phyloP scores from a whole-genome alignment of 1,140 invertebrate genomes.

The Zaprionus tsacasi region DNA sequence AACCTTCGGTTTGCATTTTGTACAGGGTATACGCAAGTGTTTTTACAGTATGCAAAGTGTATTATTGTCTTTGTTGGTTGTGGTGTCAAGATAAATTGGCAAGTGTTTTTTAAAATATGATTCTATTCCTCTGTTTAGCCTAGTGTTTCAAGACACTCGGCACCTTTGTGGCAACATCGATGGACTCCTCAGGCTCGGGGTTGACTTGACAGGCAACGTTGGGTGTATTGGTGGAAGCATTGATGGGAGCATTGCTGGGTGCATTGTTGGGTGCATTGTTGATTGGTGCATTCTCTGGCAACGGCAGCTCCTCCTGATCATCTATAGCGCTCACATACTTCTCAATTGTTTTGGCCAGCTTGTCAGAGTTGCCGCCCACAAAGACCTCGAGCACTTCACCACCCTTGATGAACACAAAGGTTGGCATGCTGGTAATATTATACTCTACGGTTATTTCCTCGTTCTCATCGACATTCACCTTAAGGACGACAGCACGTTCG shows the following conservation, averaged over 20 bases:
- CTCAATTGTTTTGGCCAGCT: constrained; percentile 88
- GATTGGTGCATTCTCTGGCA: not conserved
- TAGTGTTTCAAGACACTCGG: constrained; percentile 33
- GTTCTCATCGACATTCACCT: constrained; percentile 96
- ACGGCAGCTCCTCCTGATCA: constrained; percentile 6
- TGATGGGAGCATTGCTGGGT: not conserved
- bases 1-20: not conserved
- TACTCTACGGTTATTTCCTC: constrained; percentile 93
- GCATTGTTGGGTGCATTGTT: not conserved
- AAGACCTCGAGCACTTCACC: constrained; percentile 89
- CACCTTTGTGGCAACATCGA: not conserved
- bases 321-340: constrained; percentile 76
- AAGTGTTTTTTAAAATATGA: not conserved
- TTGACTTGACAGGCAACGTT: not conserved
- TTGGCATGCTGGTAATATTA: constrained; percentile 95
- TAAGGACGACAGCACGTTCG: constrained; percentile 82
- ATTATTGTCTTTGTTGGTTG: not conserved
- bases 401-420: constrained; percentile 95
- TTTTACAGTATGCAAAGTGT: not conserved
- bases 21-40: not conserved
- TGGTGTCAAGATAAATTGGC: not conserved
- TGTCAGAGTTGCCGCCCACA: constrained; percentile 91
- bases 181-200: constrained; percentile 2
- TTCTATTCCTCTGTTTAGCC: not conserved
- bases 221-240: not conserved